Conservation (phyloP, 1,140 invertebrate species). For the Physella acuta region DNA sequence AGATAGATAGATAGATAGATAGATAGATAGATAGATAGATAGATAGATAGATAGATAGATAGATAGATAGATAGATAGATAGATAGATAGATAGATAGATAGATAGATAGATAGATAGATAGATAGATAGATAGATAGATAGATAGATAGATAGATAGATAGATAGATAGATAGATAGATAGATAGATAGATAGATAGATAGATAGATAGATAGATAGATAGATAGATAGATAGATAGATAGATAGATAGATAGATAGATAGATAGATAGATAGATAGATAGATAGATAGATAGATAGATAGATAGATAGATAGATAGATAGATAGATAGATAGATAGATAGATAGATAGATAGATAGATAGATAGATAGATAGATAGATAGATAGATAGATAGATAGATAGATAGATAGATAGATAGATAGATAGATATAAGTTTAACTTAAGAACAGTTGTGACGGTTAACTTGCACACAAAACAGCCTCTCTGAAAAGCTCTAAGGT, state of each 20-base stretch:
- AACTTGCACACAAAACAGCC: no score
- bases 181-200: not conserved
- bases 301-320: conserved; percentile 1
- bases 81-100: not conserved
- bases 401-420: conserved; percentile 1
- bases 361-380: conserved; percentile 1
- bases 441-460: not conserved
- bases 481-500: no score
- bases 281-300: conserved; percentile 1
- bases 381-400: conserved; percentile 1
- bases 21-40: not conserved
- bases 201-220: not conserved
- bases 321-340: conserved; percentile 1
- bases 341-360: conserved; percentile 1
- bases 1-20: not conserved
- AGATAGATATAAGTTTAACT: not conserved
- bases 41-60: not conserved
- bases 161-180: not conserved
- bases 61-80: not conserved
- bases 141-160: not conserved
- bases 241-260: not conserved
- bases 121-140: not conserved
- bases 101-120: not conserved
- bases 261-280: conserved; percentile 1
- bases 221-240: not conserved